Evolutionary conservation across 2,113 vertebrate genomes (phyloP), one percentile per base, ranked within the genome.

Genomic region (Chrysemys picta): DNA sequence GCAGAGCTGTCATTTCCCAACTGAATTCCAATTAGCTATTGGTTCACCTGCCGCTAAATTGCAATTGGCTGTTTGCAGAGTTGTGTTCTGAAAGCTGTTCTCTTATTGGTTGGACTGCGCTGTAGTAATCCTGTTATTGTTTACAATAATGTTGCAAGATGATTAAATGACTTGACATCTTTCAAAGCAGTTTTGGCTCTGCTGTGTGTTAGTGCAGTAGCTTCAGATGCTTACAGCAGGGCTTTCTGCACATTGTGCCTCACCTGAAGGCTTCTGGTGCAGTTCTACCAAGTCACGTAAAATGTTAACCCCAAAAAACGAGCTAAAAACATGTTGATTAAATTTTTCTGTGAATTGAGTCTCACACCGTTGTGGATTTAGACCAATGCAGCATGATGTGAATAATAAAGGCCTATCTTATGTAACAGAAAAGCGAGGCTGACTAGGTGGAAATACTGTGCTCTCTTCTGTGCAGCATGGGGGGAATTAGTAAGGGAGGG

Each of bases 1-100:
- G 93, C 87, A 49, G 35, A 82, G 29, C 78, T 90, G 91, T 57
- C 91, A 94, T 93, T 92, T 80, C 94, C 87, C 90, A 84, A 38
- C 75, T 29, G 83, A 17, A 56, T 59, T 56, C 75, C 45, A 21
- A 53, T n/a, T 38, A 89, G 90, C 91, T 53, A 91, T 87, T 91
- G 29, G 88, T 80, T 24, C 94, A 27, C 42, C 11, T 72, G 45
- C 65, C 54, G 62, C 7, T 10, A 86, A 88, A 25, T 16, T 21
- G 79, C 83, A 69, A 89, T 88, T 92, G 95, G 93, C 88, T 54
- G 4, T 24, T 31, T 2, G 75, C 82, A n/a, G 50, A 2, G 49
- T 79, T 84, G 3, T n/a, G 8, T 2, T 82, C 82, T 1, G 11
- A 24, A 19, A 45, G 12, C 25, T 56, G 1, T 0, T 1, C 53